phyloP scores from a whole-genome alignment of 2,113 vertebrate species.

The Halichoerus grypus region DNA sequence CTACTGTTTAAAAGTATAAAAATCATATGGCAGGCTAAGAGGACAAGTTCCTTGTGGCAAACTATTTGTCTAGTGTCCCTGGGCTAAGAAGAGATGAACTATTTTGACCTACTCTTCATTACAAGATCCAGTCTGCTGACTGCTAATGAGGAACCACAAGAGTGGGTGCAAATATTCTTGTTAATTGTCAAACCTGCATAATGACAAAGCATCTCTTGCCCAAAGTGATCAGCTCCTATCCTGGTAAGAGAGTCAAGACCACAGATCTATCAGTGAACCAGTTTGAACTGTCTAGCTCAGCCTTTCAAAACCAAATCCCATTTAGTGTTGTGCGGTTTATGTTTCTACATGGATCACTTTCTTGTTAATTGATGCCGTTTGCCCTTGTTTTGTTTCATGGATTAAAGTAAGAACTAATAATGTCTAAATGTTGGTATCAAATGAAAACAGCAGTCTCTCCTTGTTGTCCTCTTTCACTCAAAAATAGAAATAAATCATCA shows the following conservation, averaged over 20 bases:
- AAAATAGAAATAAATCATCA: constrained; percentile 14
- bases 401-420: neutral
- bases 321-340: neutral
- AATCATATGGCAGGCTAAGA: neutral
- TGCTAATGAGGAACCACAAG: neutral
- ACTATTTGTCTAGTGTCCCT: neutral
- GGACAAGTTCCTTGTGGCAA: neutral
- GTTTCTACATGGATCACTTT: neutral
- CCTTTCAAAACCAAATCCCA: neutral
- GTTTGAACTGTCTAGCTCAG: neutral
- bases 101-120: neutral
- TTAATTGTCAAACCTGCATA: neutral
- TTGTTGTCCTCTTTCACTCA: neutral
- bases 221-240: neutral
- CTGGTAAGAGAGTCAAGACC: neutral
- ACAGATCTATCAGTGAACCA: neutral
- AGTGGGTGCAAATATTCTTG: neutral
- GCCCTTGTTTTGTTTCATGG: neutral
- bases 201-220: neutral
- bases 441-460: neutral
- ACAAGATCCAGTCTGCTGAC: neutral
- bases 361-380: neutral
- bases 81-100: neutral
- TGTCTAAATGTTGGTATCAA: neutral
- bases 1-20: neutral